A percentile compares a stretch with the other conserved stretches of the same genome.
phyloP scores from a whole-genome alignment of 2,113 vertebrate genomes.

The Cryptomyrus ogoouensis region DNA sequence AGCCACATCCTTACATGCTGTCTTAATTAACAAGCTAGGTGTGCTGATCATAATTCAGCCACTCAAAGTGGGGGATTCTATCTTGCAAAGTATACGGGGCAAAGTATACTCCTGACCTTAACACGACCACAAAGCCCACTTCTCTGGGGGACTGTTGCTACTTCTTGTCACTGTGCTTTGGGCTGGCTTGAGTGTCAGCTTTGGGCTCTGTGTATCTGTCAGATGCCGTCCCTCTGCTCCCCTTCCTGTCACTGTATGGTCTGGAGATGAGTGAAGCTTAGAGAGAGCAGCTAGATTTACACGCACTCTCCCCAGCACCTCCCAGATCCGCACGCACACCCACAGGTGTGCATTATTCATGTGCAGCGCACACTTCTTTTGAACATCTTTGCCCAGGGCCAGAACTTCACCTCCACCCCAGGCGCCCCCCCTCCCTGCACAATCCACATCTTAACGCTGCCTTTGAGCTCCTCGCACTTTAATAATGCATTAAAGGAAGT shows the following conservation, averaged over 20 bases:
- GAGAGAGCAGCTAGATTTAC: neutral
- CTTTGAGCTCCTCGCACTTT: neutral
- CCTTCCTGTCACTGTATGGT: neutral
- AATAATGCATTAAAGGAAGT: slow-evolving; percentile 16
- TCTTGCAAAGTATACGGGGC: neutral
- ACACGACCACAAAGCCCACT: neutral
- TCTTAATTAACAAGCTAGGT: neutral
- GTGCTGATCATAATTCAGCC: neutral
- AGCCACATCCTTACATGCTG: neutral
- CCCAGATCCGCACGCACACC: neutral
- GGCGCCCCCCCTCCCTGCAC: neutral
- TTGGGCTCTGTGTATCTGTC: neutral
- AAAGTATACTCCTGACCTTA: neutral
- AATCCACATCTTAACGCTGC: neutral
- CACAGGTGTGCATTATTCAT: slow-evolving; percentile 2
- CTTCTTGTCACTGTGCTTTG: neutral
- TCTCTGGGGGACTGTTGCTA: neutral
- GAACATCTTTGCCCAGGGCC: slow-evolving; percentile 7
- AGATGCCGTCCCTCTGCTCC: neutral
- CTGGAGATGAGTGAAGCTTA: no score
- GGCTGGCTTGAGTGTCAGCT: neutral
- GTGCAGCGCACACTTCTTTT: neutral
- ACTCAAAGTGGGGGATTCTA: neutral
- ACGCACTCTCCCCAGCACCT: neutral
- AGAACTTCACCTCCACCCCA: neutral